Evolutionary conservation across 2,797 vertebrate genomes (phyloP).

Genomic region (Mormyrops boulengeri): DNA sequence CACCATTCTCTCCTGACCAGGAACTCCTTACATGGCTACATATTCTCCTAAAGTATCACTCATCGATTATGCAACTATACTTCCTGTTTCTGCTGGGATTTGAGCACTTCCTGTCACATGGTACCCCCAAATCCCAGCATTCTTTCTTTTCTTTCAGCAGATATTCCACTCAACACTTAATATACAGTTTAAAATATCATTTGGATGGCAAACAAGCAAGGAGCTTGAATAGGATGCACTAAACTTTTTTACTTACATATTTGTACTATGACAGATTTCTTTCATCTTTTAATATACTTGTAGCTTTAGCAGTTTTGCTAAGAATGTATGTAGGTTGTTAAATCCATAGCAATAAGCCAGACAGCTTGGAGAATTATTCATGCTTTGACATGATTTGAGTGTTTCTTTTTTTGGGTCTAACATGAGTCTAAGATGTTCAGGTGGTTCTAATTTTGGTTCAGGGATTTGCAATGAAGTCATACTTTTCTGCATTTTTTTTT

Average conservation of each 20-base stretch:
- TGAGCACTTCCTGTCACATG: background rate
- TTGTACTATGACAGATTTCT: background rate
- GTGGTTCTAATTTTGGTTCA: background rate
- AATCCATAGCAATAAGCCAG: background rate
- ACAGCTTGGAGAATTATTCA: background rate
- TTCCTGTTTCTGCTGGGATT: background rate
- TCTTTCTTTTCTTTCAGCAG: background rate
- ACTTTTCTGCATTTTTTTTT: background rate
- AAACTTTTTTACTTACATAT: background rate
- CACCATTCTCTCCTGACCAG: background rate
- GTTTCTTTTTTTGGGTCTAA: background rate
- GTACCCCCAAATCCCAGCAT: background rate
- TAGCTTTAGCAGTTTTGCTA: conserved; percentile 5
- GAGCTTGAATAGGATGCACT: background rate
- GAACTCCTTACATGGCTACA: background rate
- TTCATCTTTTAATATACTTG: conserved; percentile 9
- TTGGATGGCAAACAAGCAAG: background rate
- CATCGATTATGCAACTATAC: background rate
- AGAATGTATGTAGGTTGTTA: conserved; percentile 6
- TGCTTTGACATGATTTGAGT: background rate
- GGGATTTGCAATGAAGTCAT: background rate
- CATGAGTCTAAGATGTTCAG: background rate
- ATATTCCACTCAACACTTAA: background rate
- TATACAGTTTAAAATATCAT: background rate
- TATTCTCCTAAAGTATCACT: background rate